Percentiles rank a stretch among this genome's conserved stretches.
phyloP scores from a whole-genome alignment of 1,140 invertebrate species.

The Cydia fagiglandana region DNA sequence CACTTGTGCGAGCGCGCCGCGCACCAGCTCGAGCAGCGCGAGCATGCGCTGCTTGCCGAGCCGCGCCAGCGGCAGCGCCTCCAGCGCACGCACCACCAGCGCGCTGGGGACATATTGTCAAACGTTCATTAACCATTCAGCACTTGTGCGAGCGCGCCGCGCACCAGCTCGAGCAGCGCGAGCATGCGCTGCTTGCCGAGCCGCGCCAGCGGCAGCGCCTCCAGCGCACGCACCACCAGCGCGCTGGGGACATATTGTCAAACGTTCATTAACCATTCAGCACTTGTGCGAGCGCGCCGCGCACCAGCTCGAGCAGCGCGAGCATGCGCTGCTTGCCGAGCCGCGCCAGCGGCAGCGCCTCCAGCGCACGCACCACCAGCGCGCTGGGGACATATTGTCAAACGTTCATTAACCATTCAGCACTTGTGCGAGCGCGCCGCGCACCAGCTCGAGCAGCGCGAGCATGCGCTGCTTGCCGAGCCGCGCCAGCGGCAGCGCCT shows the following conservation, averaged over 20 bases:
- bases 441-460: slow-evolving; percentile 91
- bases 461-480: slow-evolving; percentile 92
- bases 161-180: slow-evolving; percentile 91
- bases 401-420: too few relatives aligned
- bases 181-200: slow-evolving; percentile 92
- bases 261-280: too few relatives aligned
- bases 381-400: slow-evolving; percentile 53
- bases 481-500: slow-evolving; percentile 84
- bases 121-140: too few relatives aligned
- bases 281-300: slow-evolving; percentile 88
- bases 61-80: slow-evolving; percentile 84
- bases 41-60: slow-evolving; percentile 92
- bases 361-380: slow-evolving; percentile 81
- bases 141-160: slow-evolving; percentile 88
- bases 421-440: slow-evolving; percentile 88
- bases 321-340: slow-evolving; percentile 92
- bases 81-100: slow-evolving; percentile 81
- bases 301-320: slow-evolving; percentile 91
- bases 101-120: slow-evolving; percentile 53
- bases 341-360: slow-evolving; percentile 84
- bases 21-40: slow-evolving; percentile 91
- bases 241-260: slow-evolving; percentile 53
- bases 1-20: slow-evolving; percentile 88
- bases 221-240: slow-evolving; percentile 81
- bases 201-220: slow-evolving; percentile 84